Conservation (phyloP, 2,113 vertebrate species). For the Romanogobio albipinnatus region DNA sequence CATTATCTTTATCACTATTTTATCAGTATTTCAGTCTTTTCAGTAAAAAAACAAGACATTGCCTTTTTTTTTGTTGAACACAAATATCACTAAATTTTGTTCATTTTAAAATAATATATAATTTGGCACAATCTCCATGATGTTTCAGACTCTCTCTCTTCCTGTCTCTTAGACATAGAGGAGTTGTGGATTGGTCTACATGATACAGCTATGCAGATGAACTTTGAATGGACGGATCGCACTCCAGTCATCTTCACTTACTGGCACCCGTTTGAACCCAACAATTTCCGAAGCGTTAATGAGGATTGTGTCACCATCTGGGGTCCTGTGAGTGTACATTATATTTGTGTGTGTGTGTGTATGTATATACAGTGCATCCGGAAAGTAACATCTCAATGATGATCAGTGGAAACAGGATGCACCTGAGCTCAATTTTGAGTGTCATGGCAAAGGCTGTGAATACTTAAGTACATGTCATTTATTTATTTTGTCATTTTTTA, state of each 20-base stretch:
- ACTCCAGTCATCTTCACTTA: constrained; percentile 91
- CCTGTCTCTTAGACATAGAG: constrained; percentile 80
- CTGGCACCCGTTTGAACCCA: constrained; percentile 97
- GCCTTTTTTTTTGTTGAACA: not conserved
- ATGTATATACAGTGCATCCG: not conserved
- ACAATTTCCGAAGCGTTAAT: constrained; percentile 92
- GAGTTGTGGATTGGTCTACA: constrained; percentile 97
- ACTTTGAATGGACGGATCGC: constrained; percentile 95
- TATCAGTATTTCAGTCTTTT: not conserved
- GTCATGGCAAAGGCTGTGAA: too few relatives aligned
- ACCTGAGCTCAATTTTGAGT: too few relatives aligned
- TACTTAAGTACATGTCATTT: too few relatives aligned
- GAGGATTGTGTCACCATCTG: constrained; percentile 97
- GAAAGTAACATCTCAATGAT: too few relatives aligned
- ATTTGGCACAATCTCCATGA: not conserved
- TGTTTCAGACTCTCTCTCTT: not conserved
- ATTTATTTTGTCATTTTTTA: too few relatives aligned
- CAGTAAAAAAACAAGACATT: not conserved
- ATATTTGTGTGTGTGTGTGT: not conserved
- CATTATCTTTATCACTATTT: not conserved
- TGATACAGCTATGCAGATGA: constrained; percentile 93
- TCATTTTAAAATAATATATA: not conserved
- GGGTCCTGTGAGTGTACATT: constrained; percentile 85
- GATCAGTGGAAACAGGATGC: too few relatives aligned
- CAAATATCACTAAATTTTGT: not conserved